Percentiles rank a stretch among this genome's conserved stretches.
phyloP scores from a whole-genome alignment of 1,140 invertebrate genomes.

The Cyclargus thomasi region DNA sequence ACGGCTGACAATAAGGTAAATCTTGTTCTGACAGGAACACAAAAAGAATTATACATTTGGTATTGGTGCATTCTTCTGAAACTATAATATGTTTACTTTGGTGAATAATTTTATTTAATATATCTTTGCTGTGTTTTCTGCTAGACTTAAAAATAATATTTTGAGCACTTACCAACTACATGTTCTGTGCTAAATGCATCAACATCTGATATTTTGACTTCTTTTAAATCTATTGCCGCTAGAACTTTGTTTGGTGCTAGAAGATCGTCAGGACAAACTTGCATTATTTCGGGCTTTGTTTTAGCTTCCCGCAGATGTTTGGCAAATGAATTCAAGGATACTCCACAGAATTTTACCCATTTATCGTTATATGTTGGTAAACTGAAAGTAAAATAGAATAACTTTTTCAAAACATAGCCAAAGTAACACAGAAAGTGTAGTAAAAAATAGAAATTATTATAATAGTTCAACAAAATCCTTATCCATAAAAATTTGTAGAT shows the following conservation, averaged over 20 bases:
- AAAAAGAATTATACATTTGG: too few relatives aligned
- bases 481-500: too few relatives aligned
- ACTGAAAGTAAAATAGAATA: slow-evolving; percentile 40
- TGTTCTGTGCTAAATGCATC: slow-evolving; percentile 55
- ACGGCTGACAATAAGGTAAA: too few relatives aligned
- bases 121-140: too few relatives aligned
- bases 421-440: too few relatives aligned
- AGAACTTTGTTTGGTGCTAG: slow-evolving; percentile 75
- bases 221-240: slow-evolving; percentile 77
- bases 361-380: slow-evolving; percentile 79
- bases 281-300: slow-evolving; percentile 73
- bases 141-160: not conserved
- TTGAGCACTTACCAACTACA: slow-evolving; percentile 49
- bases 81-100: too few relatives aligned
- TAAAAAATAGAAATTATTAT: too few relatives aligned
- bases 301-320: slow-evolving; percentile 70
- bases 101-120: too few relatives aligned
- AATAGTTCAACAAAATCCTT: too few relatives aligned
- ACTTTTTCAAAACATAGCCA: too few relatives aligned
- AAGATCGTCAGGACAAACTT: slow-evolving; percentile 67
- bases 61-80: too few relatives aligned
- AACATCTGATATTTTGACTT: slow-evolving; percentile 72
- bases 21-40: too few relatives aligned
- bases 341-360: slow-evolving; percentile 77
- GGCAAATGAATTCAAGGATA: slow-evolving; percentile 76